A percentile compares a stretch with the other conserved stretches of the same genome.
These are phyloP conservation scores for Phylloscopus collybita DNA, from an alignment of 2,797 vertebrate species.

Conservation along the genomic window DNA sequence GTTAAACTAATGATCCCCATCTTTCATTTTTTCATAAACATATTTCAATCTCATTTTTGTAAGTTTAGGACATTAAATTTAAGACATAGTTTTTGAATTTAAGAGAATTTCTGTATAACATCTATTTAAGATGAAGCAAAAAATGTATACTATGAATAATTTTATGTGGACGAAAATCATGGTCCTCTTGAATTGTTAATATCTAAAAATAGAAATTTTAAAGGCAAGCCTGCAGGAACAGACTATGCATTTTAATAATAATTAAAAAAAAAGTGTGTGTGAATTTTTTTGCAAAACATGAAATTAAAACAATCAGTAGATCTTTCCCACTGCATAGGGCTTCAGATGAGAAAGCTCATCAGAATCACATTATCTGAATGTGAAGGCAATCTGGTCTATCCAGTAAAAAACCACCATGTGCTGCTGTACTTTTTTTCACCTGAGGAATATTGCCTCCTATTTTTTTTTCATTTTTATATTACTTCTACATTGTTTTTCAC, in stretches of 20 bases:
- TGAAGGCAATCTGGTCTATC: not conserved
- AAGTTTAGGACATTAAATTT: slow-evolving; percentile 35
- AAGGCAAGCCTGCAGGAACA: not conserved
- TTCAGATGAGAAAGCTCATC: not conserved
- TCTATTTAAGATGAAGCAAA: slow-evolving; percentile 33
- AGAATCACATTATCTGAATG: not conserved
- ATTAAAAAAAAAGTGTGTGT: not conserved
- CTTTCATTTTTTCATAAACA: slow-evolving; percentile 21
- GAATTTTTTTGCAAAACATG: not conserved
- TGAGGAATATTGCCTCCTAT: not conserved
- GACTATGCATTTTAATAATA: not conserved
- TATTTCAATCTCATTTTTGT: slow-evolving; percentile 38
- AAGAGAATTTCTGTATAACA: slow-evolving; percentile 14
- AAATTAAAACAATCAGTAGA: not conserved
- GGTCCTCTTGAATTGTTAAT: slow-evolving; percentile 14
- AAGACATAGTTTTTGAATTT: slow-evolving; percentile 15
- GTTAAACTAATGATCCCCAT: not conserved
- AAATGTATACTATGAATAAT: slow-evolving; percentile 28
- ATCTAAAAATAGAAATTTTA: slow-evolving; percentile 6
- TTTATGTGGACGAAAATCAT: slow-evolving; percentile 12
- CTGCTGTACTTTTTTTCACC: not conserved
- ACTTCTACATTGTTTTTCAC: not conserved
- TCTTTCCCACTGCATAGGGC: not conserved
- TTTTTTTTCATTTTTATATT: not conserved
- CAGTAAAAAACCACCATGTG: not conserved